A percentile compares a stretch with the other conserved stretches of the same genome.
Conservation (phyloP, 2,113 vertebrate genomes). For the Malurus elegans region DNA sequence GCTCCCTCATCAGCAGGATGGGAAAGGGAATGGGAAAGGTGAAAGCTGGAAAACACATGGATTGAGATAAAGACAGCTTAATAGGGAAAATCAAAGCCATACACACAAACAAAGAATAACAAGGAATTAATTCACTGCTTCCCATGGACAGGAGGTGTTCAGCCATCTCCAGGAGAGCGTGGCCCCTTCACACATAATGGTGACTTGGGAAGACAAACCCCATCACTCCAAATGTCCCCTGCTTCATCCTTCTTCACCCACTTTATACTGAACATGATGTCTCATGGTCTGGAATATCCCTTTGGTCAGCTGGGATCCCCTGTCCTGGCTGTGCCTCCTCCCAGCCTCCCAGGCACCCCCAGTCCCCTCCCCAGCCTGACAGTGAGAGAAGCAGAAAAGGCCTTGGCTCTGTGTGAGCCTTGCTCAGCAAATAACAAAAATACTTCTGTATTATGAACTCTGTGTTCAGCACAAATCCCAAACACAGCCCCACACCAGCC, state of each 20-base stretch:
- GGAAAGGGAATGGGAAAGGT: not conserved
- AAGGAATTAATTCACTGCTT: not conserved
- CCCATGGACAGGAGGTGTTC: not conserved
- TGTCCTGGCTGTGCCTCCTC: not conserved
- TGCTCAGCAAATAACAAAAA: not conserved
- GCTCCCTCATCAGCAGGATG: not conserved
- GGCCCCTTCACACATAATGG: accelerated
- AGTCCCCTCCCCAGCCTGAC: accelerated
- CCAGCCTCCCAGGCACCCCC: accelerated
- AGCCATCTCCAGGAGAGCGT: too few species aligned
- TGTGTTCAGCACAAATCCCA: not conserved
- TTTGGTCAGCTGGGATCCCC: too few species aligned
- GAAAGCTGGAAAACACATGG: not conserved
- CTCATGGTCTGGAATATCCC: not conserved
- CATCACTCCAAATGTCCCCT: accelerated
- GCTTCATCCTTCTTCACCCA: accelerated
- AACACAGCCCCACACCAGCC: not conserved
- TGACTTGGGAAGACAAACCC: not conserved
- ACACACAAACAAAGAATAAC: not conserved
- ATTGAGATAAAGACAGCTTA: not conserved
- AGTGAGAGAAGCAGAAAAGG: accelerated
- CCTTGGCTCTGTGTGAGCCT: not conserved
- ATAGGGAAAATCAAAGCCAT: not conserved
- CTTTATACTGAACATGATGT: not conserved
- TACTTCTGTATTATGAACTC: accelerated